phyloP scores from a whole-genome alignment of 2,888 invertebrate genomes.

The Beris chalybata region DNA sequence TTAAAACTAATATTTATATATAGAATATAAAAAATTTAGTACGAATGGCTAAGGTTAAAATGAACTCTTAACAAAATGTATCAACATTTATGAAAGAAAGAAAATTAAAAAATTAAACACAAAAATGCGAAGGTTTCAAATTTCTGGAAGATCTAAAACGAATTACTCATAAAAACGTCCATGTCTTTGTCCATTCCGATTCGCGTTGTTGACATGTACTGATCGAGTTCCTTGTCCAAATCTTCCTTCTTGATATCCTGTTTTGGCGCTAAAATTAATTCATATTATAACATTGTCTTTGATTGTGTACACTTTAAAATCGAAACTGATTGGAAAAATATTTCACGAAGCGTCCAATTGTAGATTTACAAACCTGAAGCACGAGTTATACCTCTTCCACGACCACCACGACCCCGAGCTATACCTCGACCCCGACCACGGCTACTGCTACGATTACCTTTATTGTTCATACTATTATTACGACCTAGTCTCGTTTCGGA shows the following conservation, averaged over 20 bases:
- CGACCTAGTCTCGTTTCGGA: slow-evolving; percentile 40
- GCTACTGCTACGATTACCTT: slow-evolving; percentile 46
- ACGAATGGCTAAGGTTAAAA: no score
- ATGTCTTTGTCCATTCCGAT: slow-evolving; percentile 50
- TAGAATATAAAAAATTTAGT: no score
- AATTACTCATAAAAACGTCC: slow-evolving; percentile 14
- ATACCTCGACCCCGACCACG: slow-evolving; percentile 39
- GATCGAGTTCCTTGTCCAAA: slow-evolving; percentile 69
- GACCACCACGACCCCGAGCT: slow-evolving; percentile 37
- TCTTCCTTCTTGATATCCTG: slow-evolving; percentile 60
- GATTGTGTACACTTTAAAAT: neutral
- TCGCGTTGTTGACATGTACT: slow-evolving; percentile 68
- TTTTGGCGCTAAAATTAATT: slow-evolving; percentile 30
- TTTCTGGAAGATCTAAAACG: neutral
- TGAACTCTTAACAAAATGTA: no score
- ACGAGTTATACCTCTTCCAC: slow-evolving; percentile 36
- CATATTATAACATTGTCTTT: neutral
- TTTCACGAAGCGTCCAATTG: neutral
- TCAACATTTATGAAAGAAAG: no score
- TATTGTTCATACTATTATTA: slow-evolving; percentile 43
- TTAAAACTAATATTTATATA: no score
- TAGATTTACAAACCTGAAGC: slow-evolving; percentile 17
- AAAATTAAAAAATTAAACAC: no score
- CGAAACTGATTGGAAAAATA: neutral
- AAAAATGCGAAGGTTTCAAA: no score